Conservation (phyloP, 2,797 vertebrate genomes). For the Botia kubotai region DNA sequence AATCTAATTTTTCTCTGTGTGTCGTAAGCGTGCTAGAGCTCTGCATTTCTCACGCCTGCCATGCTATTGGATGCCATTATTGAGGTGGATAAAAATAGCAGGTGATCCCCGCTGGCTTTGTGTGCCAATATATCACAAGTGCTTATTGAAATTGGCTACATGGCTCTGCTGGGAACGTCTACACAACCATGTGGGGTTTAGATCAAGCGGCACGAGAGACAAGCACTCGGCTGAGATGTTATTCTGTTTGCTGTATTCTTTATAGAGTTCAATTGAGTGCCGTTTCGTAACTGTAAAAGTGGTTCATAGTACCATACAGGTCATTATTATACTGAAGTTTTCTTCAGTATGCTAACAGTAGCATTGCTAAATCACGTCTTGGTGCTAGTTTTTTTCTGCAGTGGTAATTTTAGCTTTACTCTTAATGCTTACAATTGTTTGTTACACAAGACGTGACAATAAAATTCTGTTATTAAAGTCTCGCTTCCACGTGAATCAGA, state of each 20-base stretch:
- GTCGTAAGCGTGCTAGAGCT: slow-evolving; percentile 25
- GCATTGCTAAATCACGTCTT: too few species aligned
- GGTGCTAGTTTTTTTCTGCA: not conserved
- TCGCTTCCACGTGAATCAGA: too few species aligned
- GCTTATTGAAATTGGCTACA: slow-evolving; percentile 57
- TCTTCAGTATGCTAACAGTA: not conserved
- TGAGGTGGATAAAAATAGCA: slow-evolving; percentile 38
- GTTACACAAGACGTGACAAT: too few species aligned
- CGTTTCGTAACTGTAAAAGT: not conserved
- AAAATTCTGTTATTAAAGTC: too few species aligned
- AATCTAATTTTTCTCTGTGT: slow-evolving; percentile 29
- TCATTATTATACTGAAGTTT: not conserved
- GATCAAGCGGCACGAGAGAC: not conserved
- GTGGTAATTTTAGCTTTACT: too few species aligned
- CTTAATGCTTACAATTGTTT: too few species aligned
- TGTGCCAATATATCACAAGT: slow-evolving; percentile 49
- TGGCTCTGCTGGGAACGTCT: slow-evolving; percentile 40
- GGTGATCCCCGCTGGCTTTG: slow-evolving; percentile 46
- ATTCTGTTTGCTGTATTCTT: slow-evolving; percentile 2
- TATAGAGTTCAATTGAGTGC: slow-evolving; percentile 2
- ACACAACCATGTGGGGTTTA: slow-evolving; percentile 24
- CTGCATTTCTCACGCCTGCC: slow-evolving; percentile 8
- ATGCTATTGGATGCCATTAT: slow-evolving; percentile 49
- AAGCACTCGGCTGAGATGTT: slow-evolving; percentile 22
- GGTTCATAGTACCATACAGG: not conserved